Base-by-base conservation (phyloP, 2,797 vertebrate genomes). In the Falco berigora region DNA sequence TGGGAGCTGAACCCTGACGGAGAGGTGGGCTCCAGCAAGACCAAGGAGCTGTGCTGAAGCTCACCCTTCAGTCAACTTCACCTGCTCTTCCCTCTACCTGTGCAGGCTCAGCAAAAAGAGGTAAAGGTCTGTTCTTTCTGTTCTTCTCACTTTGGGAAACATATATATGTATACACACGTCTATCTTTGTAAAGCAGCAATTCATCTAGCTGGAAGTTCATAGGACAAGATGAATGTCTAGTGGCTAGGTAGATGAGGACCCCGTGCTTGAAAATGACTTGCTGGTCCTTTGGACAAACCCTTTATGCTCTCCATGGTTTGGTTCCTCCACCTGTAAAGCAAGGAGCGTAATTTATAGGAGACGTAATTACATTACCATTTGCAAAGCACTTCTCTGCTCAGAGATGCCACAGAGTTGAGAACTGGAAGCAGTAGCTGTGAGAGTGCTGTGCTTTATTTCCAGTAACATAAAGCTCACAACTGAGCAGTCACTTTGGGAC, bases 101-200 rank as follows among this genome's bases (percentile, higher is more conserved):
- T 67, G 71, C 86, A 92, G 77, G 67, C 90, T 86, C 90, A 84
- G 67, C 92, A 94, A 75, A 87, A 95, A 92, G 67, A 94, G 86
- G 92, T 96, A 96, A 96, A 72, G 34, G 28, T 91, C 66, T 86
- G n/a, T 78, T 93, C 78, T 90, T 94, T 86, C 81, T 86, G 81
- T 82, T 90, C 61, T 95, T 95, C 71, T 91, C 71, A 46, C 36
- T 76, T 88, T 36, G 3, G 40, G 62, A 78, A 93, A 69, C 62
- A 10, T 80, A 19, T 11, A 23, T 80, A 18, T 40, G 10, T n/a
- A 16, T 21, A 12, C 28, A 34, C 36, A 76, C 27, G 59, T 10
- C 1, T 34, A 22, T 50, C 85, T 68, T 62, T 80, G 53, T 62
- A 58, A 83, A 68, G 67, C 23, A 53, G 55, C n/a, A 76, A 9